Percentiles rank a stretch among this genome's conserved stretches.
These are phyloP conservation scores for Peromyscus maniculatus DNA, from an alignment of 2,113 vertebrate genomes.

Conservation along the genomic window DNA sequence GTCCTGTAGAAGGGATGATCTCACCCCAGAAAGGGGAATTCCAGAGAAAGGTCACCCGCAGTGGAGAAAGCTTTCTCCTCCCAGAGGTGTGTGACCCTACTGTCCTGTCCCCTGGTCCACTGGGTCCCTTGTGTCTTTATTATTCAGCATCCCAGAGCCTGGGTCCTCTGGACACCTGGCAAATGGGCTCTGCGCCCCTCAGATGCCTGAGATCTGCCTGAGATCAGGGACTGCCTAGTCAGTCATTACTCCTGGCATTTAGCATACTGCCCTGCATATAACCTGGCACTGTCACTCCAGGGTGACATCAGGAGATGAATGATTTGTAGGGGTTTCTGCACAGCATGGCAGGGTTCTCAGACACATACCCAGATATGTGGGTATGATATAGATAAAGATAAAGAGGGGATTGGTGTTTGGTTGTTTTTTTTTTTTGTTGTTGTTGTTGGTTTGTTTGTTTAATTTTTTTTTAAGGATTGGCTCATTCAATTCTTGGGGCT, in stretches of 20 bases:
- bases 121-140: background rate
- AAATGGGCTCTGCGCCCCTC: background rate
- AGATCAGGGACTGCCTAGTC: background rate
- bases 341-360: background rate
- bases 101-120: background rate
- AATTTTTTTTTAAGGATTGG: background rate
- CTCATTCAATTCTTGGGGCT: background rate
- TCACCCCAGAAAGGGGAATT: slow-evolving; percentile 8
- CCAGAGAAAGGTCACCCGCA: background rate
- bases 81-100: background rate
- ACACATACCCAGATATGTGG: no score
- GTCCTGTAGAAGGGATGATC: background rate
- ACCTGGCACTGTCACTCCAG: background rate
- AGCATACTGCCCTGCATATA: background rate
- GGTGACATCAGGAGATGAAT: background rate
- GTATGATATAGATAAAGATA: background rate
- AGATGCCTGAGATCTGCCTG: background rate
- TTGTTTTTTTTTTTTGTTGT: background rate
- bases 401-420: background rate
- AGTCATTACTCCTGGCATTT: background rate
- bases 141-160: background rate
- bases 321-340: background rate
- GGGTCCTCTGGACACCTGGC: background rate
- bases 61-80: background rate
- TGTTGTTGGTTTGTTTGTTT: background rate